Evolutionary conservation across 2,113 vertebrate species (phyloP).

Genomic region (Bubo bubo): DNA sequence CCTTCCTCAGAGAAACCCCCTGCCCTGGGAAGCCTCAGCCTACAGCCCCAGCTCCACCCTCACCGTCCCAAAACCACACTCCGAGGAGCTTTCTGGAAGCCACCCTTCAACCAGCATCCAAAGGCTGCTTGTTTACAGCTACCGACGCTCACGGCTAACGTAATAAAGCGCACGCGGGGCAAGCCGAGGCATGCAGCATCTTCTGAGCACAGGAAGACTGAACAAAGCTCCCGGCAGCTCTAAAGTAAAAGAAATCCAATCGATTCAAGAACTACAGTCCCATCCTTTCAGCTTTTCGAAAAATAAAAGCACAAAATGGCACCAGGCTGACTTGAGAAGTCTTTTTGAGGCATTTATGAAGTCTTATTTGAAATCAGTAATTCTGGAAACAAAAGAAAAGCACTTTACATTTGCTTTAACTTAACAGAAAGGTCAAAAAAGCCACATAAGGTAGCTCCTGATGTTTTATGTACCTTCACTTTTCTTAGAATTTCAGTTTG

Average conservation of each 20-base stretch:
- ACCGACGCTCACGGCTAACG: background rate
- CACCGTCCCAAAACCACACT: background rate
- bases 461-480: background rate
- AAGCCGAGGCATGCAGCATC: background rate
- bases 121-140: background rate
- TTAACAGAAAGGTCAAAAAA: background rate
- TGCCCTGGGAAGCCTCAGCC: background rate
- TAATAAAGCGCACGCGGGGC: background rate
- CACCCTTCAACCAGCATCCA: background rate
- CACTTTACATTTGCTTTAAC: background rate
- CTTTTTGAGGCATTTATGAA: background rate
- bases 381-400: background rate
- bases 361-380: background rate
- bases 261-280: background rate
- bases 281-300: background rate
- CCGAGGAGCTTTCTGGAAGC: background rate
- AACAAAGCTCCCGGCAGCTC: background rate
- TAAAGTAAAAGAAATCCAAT: background rate
- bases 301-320: background rate
- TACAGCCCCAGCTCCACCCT: background rate
- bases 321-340: background rate
- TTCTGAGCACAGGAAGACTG: background rate
- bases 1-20: background rate
- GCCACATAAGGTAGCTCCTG: background rate
- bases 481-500: background rate